These are phyloP conservation scores for Aphelenchoides bicaudatus DNA, from an alignment of 2,888 invertebrate species.

Conservation along the genomic window DNA sequence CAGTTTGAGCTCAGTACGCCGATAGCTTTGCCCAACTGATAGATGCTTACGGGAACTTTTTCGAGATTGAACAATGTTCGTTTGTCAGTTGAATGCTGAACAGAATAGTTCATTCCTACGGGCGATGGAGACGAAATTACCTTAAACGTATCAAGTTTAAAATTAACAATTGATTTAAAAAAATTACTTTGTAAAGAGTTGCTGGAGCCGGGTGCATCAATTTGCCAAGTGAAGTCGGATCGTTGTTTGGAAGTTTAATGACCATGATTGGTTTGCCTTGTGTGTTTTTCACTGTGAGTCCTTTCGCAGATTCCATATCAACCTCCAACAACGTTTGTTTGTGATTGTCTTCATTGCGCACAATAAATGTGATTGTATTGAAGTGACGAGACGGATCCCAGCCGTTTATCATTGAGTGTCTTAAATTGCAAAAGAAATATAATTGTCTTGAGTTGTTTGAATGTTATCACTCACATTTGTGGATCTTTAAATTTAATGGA, in stretches of 20 bases:
- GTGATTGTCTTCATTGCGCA: constrained; percentile 35
- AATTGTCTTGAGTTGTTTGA: constrained; percentile 14
- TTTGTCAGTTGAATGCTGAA: constrained; percentile 1
- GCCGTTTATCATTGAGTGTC: constrained; percentile 16
- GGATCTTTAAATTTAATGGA: constrained; percentile 38
- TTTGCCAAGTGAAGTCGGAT: constrained; percentile 33
- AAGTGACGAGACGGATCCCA: constrained; percentile 30
- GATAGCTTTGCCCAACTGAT: constrained; percentile 36
- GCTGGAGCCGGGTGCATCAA: constrained; percentile 38
- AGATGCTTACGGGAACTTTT: constrained; percentile 31
- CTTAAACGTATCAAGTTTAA: no score
- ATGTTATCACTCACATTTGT: constrained; percentile 24
- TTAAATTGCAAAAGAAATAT: no score
- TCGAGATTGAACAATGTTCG: constrained; percentile 25
- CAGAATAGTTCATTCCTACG: constrained; percentile 25
- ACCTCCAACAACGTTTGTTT: constrained; percentile 36
- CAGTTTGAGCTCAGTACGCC: constrained; percentile 38
- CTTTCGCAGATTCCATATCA: constrained; percentile 25
- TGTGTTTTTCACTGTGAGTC: constrained; percentile 31
- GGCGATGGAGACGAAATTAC: no score
- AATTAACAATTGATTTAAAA: no score
- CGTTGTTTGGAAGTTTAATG: constrained; percentile 31
- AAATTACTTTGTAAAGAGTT: constrained; percentile 36
- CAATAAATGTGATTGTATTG: constrained; percentile 31
- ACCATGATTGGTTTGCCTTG: constrained; percentile 38